Base-by-base conservation (phyloP, 1,140 invertebrate species). In the Leptoteleia sp. region DNA sequence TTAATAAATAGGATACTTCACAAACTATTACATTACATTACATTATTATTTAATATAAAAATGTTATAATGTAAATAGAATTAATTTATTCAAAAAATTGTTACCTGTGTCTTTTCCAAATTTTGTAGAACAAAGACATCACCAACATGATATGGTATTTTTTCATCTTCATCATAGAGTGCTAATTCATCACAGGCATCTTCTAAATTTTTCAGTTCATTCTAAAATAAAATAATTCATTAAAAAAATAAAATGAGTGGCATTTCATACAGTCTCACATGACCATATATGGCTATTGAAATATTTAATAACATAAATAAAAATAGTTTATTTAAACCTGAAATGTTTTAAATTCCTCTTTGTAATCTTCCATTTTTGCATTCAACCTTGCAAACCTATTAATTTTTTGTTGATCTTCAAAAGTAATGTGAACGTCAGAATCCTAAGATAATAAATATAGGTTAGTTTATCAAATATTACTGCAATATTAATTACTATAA, bases 331-430 rank as follows among this genome's bases (percentile, higher is more conserved):
- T n/a, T n/a, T n/a, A 84, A 87, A 95, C 94, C 91, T 94, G 93
- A 91, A 96, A 97, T 8, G 91, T 83, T 90, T 96, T 95, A n/a
- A 98, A 87, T 87, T 98, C 96, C 71, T 97, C 94, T 87, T 97
- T 97, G 5, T 95, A 90, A 85, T 99, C 96, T 83, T 98, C 95
- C 76, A 97, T 91, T 87, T 94, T 94, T 1, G 96, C 96, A 92
- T 99, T 98, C 55, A 95, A 92, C 70, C 96, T 91, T 2, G 98
- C 98, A 90, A 99, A 99, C 88, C 94, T 94, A 87, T 99, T 99
- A 70, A 99, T 99, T 90, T 97, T 97, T 83, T 97, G 95, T 90
- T 99, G 98, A 91, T 99, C 98, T 89, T 99, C 97, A 85, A 93
- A 97, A 3, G 96, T 96, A 76, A 99, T 97, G 85, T 98, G 94